A percentile compares a stretch with the other conserved stretches of the same genome.
phyloP scores from a whole-genome alignment of 2,113 vertebrate species.

The Chrysochloris asiatica region DNA sequence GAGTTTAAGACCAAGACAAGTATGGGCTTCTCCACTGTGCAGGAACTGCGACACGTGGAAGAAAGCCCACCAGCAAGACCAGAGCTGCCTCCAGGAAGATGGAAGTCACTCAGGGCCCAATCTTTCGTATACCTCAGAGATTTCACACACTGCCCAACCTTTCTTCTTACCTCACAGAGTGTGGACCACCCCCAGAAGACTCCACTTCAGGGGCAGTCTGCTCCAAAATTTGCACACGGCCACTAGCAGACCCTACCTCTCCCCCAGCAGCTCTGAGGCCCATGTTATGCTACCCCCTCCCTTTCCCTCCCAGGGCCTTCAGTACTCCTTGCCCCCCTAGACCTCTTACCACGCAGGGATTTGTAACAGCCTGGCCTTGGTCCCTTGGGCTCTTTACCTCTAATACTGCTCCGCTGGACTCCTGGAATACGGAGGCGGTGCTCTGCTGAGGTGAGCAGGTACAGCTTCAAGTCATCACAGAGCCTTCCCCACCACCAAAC shows the following conservation, averaged over 20 bases:
- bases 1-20: neutral
- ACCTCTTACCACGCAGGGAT: neutral
- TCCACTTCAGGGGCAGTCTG: neutral
- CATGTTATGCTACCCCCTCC: too few relatives aligned
- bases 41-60: neutral
- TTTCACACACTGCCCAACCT: neutral
- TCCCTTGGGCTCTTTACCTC: neutral
- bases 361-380: neutral
- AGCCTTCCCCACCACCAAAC: rapidly evolving
- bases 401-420: too few relatives aligned
- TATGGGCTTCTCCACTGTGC: neutral
- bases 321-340: rapidly evolving
- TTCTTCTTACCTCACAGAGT: too few relatives aligned
- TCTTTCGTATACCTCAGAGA: too few relatives aligned
- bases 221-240: neutral
- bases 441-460: too few relatives aligned
- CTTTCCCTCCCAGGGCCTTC: neutral
- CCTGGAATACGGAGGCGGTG: too few relatives aligned
- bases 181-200: neutral
- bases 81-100: neutral
- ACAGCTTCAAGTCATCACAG: too few relatives aligned
- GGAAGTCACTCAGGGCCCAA: too few relatives aligned
- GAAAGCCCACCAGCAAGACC: rapidly evolving
- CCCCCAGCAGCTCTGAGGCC: neutral
- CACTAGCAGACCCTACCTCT: rapidly evolving